Evolutionary conservation across 2,888 invertebrate genomes (phyloP), one percentile per base, ranked within the genome.

Genomic region (Vanessa cardui): DNA sequence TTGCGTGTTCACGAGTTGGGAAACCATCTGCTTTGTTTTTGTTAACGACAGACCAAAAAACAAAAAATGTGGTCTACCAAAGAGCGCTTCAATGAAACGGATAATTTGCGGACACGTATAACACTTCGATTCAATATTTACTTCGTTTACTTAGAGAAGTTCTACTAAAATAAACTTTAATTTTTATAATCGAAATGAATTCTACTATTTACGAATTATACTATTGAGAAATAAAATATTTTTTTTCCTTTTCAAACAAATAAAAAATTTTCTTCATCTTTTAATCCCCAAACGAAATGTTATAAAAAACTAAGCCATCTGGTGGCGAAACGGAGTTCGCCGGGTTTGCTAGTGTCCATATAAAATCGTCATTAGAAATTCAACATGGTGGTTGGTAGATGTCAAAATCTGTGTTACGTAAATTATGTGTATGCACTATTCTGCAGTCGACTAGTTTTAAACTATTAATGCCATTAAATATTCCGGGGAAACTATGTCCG

Each of bases 181-280:
- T 73, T 74, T 73, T 74, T 73, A 72, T 74, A 73, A 76, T 74
- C 73, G 61, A 74, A 76, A 74, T 76, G 73, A 73, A 76, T 76
- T 76, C 73, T n/a, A n/a, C n/a, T n/a, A n/a, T n/a, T n/a, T n/a
- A n/a, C n/a, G n/a, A n/a, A n/a, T n/a, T 72, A 72, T 76, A 76
- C 74, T 75, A 72, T 74, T 75, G 26, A 5, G 2, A 26, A 26
- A 26, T 26, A 26, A 26, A 26, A 26, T 26, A 26, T 26, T 26
- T 26, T 26, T 26, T 26, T 26, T 26, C 26, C 26, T 26, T 26
- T 26, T 26, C 26, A 26, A 26, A 26, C 26, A 26, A 26, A 26
- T 5, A 26, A 26, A 26, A n/a, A n/a, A n/a, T n/a, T 46, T 46
- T 73, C 67, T 70, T 73, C 70, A 64, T 70, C 73, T 75, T 73